Evolutionary conservation across 1,140 invertebrate genomes (phyloP).

Genomic region (Sycobia sp.): DNA sequence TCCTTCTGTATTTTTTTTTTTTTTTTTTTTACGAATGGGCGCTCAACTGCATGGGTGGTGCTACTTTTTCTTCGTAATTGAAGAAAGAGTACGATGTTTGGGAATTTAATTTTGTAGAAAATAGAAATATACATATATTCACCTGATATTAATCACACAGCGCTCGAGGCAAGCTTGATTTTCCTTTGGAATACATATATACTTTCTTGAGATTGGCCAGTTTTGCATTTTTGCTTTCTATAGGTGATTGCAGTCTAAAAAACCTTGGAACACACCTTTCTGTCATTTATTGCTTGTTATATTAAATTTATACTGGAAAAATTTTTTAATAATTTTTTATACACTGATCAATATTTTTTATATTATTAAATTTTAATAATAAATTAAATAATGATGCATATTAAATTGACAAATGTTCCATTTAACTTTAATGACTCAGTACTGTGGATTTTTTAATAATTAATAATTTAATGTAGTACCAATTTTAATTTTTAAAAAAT

Average conservation of each 20-base stretch:
- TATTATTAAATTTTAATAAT: background rate
- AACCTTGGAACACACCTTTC: too few relatives aligned
- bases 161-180: too few relatives aligned
- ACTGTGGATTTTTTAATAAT: too few relatives aligned
- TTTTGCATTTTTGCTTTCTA: too few relatives aligned
- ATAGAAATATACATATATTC: background rate
- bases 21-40: background rate
- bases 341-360: background rate
- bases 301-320: background rate
- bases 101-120: background rate
- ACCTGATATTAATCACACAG: background rate
- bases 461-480: too few relatives aligned
- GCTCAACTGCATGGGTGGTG: conserved; percentile 2
- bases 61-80: background rate
- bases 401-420: background rate
- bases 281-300: too few relatives aligned
- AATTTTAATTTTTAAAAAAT: too few relatives aligned
- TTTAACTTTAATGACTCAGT: background rate
- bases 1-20: background rate
- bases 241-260: too few relatives aligned
- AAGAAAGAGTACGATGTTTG: background rate
- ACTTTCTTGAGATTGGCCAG: too few relatives aligned
- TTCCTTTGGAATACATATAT: too few relatives aligned
- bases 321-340: background rate
- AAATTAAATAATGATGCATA: background rate